Conservation (phyloP, 2,797 vertebrate species). For the Chiroxiphia lanceolata region DNA sequence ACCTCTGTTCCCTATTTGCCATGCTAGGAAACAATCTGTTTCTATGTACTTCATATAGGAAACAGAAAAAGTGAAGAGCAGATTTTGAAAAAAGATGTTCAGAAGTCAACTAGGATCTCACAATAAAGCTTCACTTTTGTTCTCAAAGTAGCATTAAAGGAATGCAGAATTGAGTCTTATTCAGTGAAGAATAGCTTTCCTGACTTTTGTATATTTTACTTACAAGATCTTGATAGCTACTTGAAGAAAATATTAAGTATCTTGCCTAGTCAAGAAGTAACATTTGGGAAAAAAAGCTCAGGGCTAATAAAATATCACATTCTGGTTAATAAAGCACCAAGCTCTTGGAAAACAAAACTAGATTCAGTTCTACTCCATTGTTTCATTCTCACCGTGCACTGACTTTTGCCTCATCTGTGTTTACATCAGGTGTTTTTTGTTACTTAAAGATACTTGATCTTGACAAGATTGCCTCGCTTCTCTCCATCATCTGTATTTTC, state of each 20-base stretch:
- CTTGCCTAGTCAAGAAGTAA: neutral
- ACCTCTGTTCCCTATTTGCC: neutral
- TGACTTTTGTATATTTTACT: neutral
- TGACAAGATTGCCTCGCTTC: neutral
- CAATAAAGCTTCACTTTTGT: neutral
- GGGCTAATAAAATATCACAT: neutral
- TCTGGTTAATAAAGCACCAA: neutral
- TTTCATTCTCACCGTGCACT: neutral
- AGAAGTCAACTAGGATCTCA: neutral
- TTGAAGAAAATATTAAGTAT: neutral
- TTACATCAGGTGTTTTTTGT: neutral
- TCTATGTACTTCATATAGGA: neutral
- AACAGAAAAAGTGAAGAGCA: neutral
- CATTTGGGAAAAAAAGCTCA: neutral
- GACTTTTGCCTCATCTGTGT: neutral
- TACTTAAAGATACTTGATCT: neutral
- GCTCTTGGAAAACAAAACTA: neutral
- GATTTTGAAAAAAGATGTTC: neutral
- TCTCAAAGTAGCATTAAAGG: neutral
- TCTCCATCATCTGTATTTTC: neutral
- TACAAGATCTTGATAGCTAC: neutral
- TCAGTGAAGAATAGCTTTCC: neutral
- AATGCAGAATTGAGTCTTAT: neutral
- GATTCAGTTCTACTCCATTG: neutral
- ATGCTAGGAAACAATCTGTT: neutral